Evolutionary conservation across 2,797 vertebrate genomes (phyloP).

Genomic region (Tachyglossus aculeatus): DNA sequence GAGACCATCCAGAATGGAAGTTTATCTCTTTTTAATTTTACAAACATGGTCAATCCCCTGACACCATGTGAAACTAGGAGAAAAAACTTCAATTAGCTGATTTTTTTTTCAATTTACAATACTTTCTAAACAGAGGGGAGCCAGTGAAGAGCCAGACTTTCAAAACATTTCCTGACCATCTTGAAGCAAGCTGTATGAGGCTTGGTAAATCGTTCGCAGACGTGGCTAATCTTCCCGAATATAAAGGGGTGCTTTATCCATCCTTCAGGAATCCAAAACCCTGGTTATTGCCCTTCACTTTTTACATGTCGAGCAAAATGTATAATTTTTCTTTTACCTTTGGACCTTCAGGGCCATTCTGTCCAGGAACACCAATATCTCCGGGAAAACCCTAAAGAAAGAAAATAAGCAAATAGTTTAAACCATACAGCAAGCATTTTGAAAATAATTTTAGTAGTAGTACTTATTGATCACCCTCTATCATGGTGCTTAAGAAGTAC

Average conservation of each 20-base stretch:
- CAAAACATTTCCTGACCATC: neutral
- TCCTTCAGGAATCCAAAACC: neutral
- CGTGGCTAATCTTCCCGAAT: neutral
- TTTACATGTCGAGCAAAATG: too few relatives aligned
- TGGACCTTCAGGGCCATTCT: conserved; percentile 90
- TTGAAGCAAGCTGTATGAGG: neutral
- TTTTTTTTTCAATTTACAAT: neutral
- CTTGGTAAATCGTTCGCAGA: neutral
- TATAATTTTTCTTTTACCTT: conserved; percentile 83
- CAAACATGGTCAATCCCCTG: neutral
- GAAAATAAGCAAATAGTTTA: conserved; percentile 23
- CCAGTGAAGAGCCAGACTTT: neutral
- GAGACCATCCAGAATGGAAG: neutral
- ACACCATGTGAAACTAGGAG: neutral
- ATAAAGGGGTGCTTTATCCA: neutral
- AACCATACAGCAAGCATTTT: too few relatives aligned
- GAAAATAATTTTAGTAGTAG: too few relatives aligned
- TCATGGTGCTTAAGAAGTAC: too few relatives aligned
- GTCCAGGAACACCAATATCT: conserved; percentile 93
- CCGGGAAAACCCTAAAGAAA: conserved; percentile 93
- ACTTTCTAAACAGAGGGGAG: neutral
- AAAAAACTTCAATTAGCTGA: conserved; percentile 5
- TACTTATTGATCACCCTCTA: too few relatives aligned
- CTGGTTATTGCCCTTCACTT: neutral
- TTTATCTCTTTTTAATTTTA: neutral